Base-by-base conservation (phyloP, 2,113 vertebrate genomes). In the Chloroceryle aenea region DNA sequence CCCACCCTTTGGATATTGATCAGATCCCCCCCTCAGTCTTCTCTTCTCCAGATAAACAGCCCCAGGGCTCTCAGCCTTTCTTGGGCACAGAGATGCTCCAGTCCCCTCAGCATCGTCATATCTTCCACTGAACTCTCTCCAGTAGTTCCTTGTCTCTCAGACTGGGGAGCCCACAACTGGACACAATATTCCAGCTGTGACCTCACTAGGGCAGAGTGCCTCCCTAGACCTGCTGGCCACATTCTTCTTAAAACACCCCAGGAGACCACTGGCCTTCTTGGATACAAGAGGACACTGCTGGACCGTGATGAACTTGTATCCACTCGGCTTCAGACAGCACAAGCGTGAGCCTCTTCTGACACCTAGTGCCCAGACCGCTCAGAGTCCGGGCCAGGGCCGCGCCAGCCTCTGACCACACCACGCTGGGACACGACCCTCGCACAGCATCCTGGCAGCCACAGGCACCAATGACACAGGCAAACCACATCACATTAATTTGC, bases 311-410 rank as follows among this genome's bases (percentile, higher is more conserved):
- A 25, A 25, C 23, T 14, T 27, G 25, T 7, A 27, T 27, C 25
- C 36, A 18, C 29, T 63, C 29, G 73, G 32, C 56, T 36, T 3
- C 71, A 14, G 9, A 6, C 21, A 14, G 20, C 64, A 5, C 67
- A 45, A 72, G 36, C 17, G 0, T 38, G 74, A 74, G 66, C 16
- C 36, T 66, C 69, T 82, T 47, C 75, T 97, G 97, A 91, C 97
- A 94, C 91, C 97, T 40, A 74, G 96, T 75, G 98, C 90, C 18
- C 45, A 30, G 15, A 50, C 10, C 3, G 40, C 89, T 34, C 19
- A 1, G 73, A 45, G 80, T 36, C n/a, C 6, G 66, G 32, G 29
- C 48, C 71, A 6, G 17, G 13, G 29, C 30, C 40, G 23, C 32
- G 7, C 36, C 80, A 20, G 36, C 4, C 59, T 8, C 71, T 5